These are phyloP conservation scores for Thymelicus acteon DNA, from an alignment of 2,888 invertebrate genomes.

Conservation along the genomic window DNA sequence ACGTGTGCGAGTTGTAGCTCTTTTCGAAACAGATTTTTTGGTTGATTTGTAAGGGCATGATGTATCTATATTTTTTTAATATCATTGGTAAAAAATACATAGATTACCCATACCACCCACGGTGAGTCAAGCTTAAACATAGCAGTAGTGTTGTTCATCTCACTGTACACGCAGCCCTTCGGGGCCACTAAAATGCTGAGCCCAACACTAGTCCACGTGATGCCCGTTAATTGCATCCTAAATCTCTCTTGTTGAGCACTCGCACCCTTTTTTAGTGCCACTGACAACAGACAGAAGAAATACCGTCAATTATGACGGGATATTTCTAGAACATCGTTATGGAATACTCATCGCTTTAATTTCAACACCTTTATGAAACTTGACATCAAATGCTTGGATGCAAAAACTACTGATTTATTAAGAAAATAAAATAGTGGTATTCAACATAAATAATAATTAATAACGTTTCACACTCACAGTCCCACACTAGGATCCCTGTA, in stretches of 20 bases:
- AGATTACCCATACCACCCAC: no score
- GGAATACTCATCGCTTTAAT: background rate
- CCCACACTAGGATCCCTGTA: no score
- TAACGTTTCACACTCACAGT: no score
- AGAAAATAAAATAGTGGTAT: no score
- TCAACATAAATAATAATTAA: no score
- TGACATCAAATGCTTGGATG: background rate
- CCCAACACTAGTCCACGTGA: background rate
- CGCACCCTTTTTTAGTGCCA: background rate
- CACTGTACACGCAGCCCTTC: background rate
- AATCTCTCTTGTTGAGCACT: background rate
- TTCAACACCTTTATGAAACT: background rate
- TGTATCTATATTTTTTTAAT: no score
- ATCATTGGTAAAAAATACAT: no score
- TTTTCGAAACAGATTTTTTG: no score
- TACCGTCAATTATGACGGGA: background rate
- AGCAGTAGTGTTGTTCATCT: background rate
- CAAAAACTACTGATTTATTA: no score
- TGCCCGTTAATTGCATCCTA: conserved; percentile 13
- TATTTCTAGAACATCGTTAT: background rate
- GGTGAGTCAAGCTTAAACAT: background rate
- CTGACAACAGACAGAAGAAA: background rate
- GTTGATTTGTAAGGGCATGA: no score
- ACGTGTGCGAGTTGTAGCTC: no score
- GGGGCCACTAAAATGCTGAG: conserved; percentile 2